These are phyloP conservation scores for Drosophila glabriapex DNA, from an alignment of 2,888 invertebrate genomes.

Conservation along the genomic window DNA sequence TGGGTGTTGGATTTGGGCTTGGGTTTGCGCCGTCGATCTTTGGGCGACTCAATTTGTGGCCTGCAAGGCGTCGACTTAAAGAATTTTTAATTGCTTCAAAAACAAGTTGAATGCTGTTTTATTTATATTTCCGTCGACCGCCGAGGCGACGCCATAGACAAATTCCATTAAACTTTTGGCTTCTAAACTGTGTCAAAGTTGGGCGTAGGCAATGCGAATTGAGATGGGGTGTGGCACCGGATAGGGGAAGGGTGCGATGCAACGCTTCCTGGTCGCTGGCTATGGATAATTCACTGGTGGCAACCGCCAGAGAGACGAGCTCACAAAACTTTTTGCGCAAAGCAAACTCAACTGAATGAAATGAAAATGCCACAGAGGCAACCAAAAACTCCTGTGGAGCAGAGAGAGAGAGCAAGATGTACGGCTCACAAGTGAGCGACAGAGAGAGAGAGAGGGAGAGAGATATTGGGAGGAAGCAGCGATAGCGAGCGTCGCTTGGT, in stretches of 20 bases:
- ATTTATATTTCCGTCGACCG: constrained; percentile 74
- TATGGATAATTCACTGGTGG: constrained; percentile 75
- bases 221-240: background rate
- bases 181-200: constrained; percentile 80
- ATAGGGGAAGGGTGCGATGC: background rate
- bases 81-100: constrained; percentile 81
- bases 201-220: constrained; percentile 26
- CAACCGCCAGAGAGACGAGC: constrained; percentile 58
- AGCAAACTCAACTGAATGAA: constrained; percentile 81
- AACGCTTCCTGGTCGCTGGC: constrained; percentile 73
- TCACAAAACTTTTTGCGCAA: constrained; percentile 73
- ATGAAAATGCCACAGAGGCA: constrained; percentile 82
- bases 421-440: background rate
- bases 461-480: constrained; percentile 3
- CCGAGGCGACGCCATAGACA: constrained; percentile 75
- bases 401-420: background rate
- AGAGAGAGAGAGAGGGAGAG: background rate
- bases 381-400: constrained; percentile 50
- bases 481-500: constrained; percentile 51
- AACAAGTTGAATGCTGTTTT: constrained; percentile 82
- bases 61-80: constrained; percentile 61
- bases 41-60: constrained; percentile 42
- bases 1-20: background rate
- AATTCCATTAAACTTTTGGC: constrained; percentile 81
- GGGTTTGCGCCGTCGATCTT: constrained; percentile 36